Conservation (phyloP, 2,888 invertebrate species). For the Aquatica leii region DNA sequence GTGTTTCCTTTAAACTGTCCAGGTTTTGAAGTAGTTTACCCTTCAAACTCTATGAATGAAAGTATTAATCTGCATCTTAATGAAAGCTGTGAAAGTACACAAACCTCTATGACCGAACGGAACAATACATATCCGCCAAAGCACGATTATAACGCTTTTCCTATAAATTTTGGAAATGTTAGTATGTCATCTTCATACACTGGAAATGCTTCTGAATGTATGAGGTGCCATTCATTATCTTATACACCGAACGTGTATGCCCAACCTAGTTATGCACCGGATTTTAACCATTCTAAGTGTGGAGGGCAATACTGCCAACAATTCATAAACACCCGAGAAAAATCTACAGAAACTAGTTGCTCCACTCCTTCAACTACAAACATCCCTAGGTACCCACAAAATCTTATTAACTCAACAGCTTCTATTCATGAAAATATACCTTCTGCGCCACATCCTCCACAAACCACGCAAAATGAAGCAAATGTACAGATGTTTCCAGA, state of each 20-base stretch:
- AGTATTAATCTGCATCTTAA: conserved; percentile 3
- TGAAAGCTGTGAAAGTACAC: conserved; percentile 12
- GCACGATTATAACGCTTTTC: neutral
- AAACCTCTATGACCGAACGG: neutral
- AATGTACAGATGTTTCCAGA: conserved; percentile 56
- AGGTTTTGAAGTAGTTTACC: conserved; percentile 53
- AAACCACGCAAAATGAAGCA: neutral
- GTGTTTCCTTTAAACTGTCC: conserved; percentile 56
- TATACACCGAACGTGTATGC: neutral
- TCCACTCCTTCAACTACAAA: neutral
- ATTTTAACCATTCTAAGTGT: conserved; percentile 22
- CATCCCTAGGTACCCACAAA: neutral
- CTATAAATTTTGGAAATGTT: neutral
- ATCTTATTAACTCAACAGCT: no score
- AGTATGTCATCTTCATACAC: neutral
- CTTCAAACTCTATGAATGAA: neutral
- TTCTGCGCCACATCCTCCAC: neutral
- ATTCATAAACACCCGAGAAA: neutral
- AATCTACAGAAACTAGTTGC: neutral
- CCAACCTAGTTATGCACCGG: neutral
- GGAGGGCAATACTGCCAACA: conserved; percentile 19
- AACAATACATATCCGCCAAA: neutral
- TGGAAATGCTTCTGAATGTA: neutral
- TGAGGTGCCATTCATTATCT: no score
- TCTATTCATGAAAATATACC: neutral